These are phyloP conservation scores for Thalpophila matura DNA, from an alignment of 2,888 invertebrate species.

Conservation along the genomic window DNA sequence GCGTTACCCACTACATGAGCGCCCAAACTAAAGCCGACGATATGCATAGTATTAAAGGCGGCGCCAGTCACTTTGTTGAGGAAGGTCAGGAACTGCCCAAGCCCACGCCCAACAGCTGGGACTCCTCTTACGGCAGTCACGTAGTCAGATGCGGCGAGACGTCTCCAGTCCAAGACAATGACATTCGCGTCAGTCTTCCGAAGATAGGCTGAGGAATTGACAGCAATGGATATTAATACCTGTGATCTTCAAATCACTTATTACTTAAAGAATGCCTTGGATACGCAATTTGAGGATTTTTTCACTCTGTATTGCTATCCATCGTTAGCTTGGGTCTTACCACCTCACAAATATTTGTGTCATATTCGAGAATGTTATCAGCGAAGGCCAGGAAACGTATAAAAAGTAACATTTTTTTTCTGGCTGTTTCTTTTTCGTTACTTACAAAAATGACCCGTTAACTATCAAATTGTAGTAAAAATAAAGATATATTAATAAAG, in stretches of 20 bases:
- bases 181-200: slow-evolving; percentile 77
- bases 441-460: no score
- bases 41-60: slow-evolving; percentile 75
- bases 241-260: neutral
- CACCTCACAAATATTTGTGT: no score
- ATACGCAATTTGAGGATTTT: no score
- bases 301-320: no score
- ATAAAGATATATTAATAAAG: no score
- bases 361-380: no score
- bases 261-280: no score
- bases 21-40: slow-evolving; percentile 87
- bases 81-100: slow-evolving; percentile 83
- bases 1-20: slow-evolving; percentile 85
- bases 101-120: slow-evolving; percentile 78
- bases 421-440: no score
- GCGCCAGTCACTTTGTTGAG: slow-evolving; percentile 73
- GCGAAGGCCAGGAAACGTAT: no score
- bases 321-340: no score
- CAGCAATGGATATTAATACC: neutral
- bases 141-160: slow-evolving; percentile 74
- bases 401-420: no score
- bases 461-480: no score
- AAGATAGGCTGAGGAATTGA: slow-evolving; percentile 69
- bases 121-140: slow-evolving; percentile 76
- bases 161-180: slow-evolving; percentile 83